Base-by-base conservation (phyloP, 1,140 invertebrate genomes). In the Lucilia cuprina region DNA sequence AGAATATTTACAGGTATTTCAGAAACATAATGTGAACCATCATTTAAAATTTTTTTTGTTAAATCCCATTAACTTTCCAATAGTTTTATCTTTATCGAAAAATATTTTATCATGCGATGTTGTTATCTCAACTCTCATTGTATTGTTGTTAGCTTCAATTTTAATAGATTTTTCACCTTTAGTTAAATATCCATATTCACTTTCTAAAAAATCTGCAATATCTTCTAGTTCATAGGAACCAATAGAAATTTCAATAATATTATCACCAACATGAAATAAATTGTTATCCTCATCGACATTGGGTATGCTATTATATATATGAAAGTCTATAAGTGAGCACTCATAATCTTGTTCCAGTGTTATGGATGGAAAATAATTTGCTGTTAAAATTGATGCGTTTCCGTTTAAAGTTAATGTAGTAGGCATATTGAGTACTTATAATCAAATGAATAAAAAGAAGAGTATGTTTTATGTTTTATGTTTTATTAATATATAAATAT, bases 291-390 rank as follows among this genome's bases (percentile, higher is more conserved):
- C 12, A 86, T 89, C 85, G 77, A 91, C 86, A 85, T 91, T 91
- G 19, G 88, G 88, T n/a, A 91, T 90, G 17, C 88, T 88, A 86
- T 91, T 87, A 80, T 89, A 90, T 65, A 86, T 88, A 83, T 89
- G 74, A 84, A 91, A 87, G 84, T 86, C 86, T 41, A 90, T 87
- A 21, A 91, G 65, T 8, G 87, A 87, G 41, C 89, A 85, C 60
- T 77, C 84, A 87, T 91, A 91, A 35, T 87, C 41, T 2, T 60
- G 21, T 14, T 83, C 80, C 12, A 87, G 41, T 83, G 85, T 85
- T 55, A 87, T 86, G 41, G 86, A 74, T 5, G 89, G 86, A 75
- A 87, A 86, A 86, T 85, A 85, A 84, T 87, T 82, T 77, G 86
- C 49, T 14, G 19, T 55, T 74, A 86, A 60, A 41, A 83, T 12